Percentiles rank a stretch among this genome's conserved stretches.
These are phyloP conservation scores for Metaphire vulgaris DNA, from an alignment of 1,140 invertebrate species.

Conservation along the genomic window DNA sequence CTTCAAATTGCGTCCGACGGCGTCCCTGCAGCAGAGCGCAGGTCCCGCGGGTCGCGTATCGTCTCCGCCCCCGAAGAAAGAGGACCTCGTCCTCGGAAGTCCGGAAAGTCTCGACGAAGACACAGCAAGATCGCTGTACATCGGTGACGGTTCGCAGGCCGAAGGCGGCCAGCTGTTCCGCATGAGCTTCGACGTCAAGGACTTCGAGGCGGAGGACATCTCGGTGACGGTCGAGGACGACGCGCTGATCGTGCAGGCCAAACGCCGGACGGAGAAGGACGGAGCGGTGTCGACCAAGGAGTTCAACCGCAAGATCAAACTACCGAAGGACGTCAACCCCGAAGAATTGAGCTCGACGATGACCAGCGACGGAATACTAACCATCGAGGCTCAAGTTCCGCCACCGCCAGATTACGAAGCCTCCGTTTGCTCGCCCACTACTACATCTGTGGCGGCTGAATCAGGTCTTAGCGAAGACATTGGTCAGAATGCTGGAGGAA, in stretches of 20 bases:
- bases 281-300: slow-evolving; percentile 47
- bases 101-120: slow-evolving; percentile 26
- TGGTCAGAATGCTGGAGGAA: not conserved
- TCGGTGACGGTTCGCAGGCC: slow-evolving; percentile 5
- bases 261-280: slow-evolving; percentile 52
- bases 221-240: slow-evolving; percentile 20
- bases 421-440: not conserved
- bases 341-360: slow-evolving; percentile 49
- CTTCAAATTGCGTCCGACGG: slow-evolving; percentile 14
- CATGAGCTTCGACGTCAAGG: slow-evolving; percentile 28
- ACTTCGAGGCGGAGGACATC: slow-evolving; percentile 27
- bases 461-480: too few species aligned
- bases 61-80: not conserved
- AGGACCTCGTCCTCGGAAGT: slow-evolving; percentile 8
- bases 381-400: slow-evolving; percentile 52
- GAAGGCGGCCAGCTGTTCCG: slow-evolving; percentile 21
- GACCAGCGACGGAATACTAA: slow-evolving; percentile 51
- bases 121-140: not conserved
- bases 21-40: slow-evolving; percentile 13
- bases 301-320: slow-evolving; percentile 53
- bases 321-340: slow-evolving; percentile 51
- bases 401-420: slow-evolving; percentile 13
- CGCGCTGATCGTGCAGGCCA: slow-evolving; percentile 46
- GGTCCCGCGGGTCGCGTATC: not conserved
- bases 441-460: not conserved